Percentiles rank a stretch among this genome's conserved stretches.
phyloP scores from a whole-genome alignment of 2,113 vertebrate species.

The Brachirus orientalis region DNA sequence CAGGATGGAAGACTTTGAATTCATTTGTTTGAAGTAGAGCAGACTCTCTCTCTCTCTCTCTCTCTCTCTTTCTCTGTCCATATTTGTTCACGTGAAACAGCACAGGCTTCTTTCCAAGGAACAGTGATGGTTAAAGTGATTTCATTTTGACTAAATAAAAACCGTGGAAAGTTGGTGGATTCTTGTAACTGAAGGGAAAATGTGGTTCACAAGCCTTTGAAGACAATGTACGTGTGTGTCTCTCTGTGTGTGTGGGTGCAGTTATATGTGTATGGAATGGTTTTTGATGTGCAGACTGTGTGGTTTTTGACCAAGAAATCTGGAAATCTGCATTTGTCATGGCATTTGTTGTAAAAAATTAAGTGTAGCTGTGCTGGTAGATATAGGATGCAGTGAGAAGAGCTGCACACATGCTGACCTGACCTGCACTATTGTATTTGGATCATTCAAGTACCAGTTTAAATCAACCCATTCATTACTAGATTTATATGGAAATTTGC shows the following conservation, averaged over 20 bases:
- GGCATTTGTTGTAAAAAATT: too few species aligned
- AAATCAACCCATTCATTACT: slow-evolving; percentile 18
- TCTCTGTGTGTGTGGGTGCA: slow-evolving; percentile 2
- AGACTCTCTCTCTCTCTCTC: too few species aligned
- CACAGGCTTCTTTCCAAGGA: slow-evolving; percentile 47
- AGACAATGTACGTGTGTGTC: slow-evolving; percentile 20
- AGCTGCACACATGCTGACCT: too few species aligned
- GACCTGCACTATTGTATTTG: too few species aligned
- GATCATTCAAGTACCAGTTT: too few species aligned
- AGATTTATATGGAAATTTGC: slow-evolving; percentile 56
- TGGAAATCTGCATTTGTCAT: too few species aligned
- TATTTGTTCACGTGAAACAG: slow-evolving; percentile 38
- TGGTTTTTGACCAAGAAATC: too few species aligned
- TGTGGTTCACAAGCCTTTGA: slow-evolving; percentile 44
- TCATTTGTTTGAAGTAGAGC: background rate
- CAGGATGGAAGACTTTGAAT: background rate
- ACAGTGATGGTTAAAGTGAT: slow-evolving; percentile 24
- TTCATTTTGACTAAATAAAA: slow-evolving; percentile 45
- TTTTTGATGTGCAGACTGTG: too few species aligned
- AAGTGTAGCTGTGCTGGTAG: too few species aligned
- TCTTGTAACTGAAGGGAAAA: slow-evolving; percentile 56
- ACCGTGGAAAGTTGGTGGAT: slow-evolving; percentile 57
- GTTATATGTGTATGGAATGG: too few species aligned
- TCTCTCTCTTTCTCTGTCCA: slow-evolving; percentile 3
- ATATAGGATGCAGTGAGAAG: too few species aligned